Base-by-base conservation (phyloP, 2,113 vertebrate species). In the Syngnathus floridae region DNA sequence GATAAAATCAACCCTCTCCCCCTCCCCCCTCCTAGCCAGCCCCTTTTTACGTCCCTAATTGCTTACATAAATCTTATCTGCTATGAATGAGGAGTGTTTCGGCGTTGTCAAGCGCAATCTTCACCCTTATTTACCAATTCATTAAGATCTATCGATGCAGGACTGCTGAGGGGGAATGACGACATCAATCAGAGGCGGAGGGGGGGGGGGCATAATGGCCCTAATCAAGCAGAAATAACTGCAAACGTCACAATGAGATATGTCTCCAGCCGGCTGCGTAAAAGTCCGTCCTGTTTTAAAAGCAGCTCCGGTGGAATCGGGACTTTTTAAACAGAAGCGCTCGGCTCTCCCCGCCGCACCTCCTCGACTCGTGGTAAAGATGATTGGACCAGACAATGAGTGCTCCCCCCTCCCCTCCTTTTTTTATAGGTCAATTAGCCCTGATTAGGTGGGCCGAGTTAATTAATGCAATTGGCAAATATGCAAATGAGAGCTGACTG, bases 91-190 rank as follows among this genome's bases (percentile, higher is more conserved):
- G 95, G 90, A 97, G 96, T 98, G 95, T 95, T 96, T 94, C 94
- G 93, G 93, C 94, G 94, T 98, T 99, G 95, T 99, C 95, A 95
- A 95, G 93, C 94, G 94, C 94, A 97, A 99, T 99, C 96, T 97
- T 97, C 95, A 91, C 95, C 96, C 96, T 98, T 99, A 99, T 99
- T 99, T 99, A 99, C 97, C 97, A 99, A 99, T 98, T 98, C 97
- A 99, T 99, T 99, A 99, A 98, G 97, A 98, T 97, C 67, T 78
- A 98, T 98, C 94, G 97, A 98, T 96, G 97, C 95, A 95, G 95
- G 95, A 96, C 67, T 70, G 93, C 93, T 91, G 93, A 94, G 92
- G 92, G 93, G 93, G 58, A 97, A 99, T 98, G 95, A 97, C 95
- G 94, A 98, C 97, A 99, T 99, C 96, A 98, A 99, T 99, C 97